A percentile compares a stretch with the other conserved stretches of the same genome.
Evolutionary conservation across 2,888 invertebrate species (phyloP).

Genomic region (Parnassius apollo): DNA sequence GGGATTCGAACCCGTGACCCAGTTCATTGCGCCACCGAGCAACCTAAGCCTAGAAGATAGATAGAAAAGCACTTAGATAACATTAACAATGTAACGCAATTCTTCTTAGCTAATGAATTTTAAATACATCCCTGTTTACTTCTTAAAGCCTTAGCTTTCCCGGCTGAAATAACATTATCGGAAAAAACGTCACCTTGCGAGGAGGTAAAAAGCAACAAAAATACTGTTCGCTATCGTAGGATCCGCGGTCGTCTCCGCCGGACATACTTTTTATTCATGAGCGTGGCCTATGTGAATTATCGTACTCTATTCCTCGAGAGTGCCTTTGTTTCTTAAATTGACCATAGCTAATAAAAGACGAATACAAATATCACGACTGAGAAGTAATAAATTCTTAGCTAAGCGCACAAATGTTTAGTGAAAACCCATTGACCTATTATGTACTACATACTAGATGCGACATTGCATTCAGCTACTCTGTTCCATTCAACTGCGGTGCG

Average conservation of each 20-base stretch:
- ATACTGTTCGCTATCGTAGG: not conserved
- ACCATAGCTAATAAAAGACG: no score
- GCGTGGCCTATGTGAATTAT: constrained; percentile 7
- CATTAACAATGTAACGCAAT: constrained; percentile 17
- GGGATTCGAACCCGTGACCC: no score
- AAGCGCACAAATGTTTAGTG: no score
- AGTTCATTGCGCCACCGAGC: no score
- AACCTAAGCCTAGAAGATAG: no score
- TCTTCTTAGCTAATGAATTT: constrained; percentile 15
- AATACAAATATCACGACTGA: no score
- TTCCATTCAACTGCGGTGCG: no score
- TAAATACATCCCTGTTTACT: constrained; percentile 19
- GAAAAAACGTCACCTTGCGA: constrained; percentile 4
- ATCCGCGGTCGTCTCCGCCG: not conserved
- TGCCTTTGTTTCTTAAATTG: not conserved
- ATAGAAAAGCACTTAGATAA: constrained; percentile 4
- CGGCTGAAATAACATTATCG: constrained; percentile 18
- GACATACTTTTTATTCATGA: constrained; percentile 19
- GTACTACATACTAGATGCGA: no score
- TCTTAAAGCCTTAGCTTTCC: constrained; percentile 14
- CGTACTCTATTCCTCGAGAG: not conserved
- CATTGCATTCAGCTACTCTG: no score
- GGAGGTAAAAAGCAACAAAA: not conserved
- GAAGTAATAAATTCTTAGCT: no score
- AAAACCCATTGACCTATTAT: no score